phyloP scores from a whole-genome alignment of 2,888 invertebrate genomes.

The Netelia inedita region DNA sequence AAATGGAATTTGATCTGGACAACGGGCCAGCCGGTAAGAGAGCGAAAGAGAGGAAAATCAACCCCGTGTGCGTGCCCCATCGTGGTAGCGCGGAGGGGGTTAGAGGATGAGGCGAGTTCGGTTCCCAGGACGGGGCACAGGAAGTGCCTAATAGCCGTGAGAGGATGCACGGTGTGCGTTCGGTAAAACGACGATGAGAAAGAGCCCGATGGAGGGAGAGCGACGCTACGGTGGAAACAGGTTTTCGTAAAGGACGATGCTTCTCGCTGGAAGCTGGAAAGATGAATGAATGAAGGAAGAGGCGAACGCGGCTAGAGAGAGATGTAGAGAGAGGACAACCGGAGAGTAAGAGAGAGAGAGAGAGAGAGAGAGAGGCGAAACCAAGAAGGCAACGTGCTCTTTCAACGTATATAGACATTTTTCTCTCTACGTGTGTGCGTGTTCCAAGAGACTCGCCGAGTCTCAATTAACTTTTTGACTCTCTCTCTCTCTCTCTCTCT shows the following conservation, averaged over 20 bases:
- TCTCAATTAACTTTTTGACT: conserved; percentile 75
- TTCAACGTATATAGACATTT: conserved; percentile 28
- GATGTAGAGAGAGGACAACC: conserved; percentile 62
- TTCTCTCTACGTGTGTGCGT: conserved; percentile 23
- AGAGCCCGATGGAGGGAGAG: background rate
- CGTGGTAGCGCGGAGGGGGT: conserved; percentile 42
- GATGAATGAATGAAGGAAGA: conserved; percentile 80
- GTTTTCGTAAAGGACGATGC: conserved; percentile 71
- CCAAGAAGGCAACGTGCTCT: conserved; percentile 67
- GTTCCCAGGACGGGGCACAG: conserved; percentile 82
- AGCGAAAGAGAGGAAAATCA: conserved; percentile 69
- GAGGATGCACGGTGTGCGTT: conserved; percentile 79
- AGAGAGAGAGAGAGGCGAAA: conserved; percentile 62
- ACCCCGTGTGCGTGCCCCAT: conserved; percentile 59
- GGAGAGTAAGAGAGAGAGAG: conserved; percentile 21
- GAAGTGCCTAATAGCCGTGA: conserved; percentile 85
- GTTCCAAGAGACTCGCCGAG: conserved; percentile 55
- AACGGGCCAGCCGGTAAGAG: background rate
- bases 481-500: conserved; percentile 6
- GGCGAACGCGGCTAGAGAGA: conserved; percentile 43
- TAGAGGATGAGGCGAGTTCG: conserved; percentile 75
- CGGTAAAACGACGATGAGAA: conserved; percentile 43
- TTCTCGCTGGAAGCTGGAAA: conserved; percentile 72
- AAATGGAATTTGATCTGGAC: conserved; percentile 52
- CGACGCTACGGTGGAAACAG: conserved; percentile 69